phyloP scores from a whole-genome alignment of 1,140 invertebrate genomes.

The Cydia amplana region DNA sequence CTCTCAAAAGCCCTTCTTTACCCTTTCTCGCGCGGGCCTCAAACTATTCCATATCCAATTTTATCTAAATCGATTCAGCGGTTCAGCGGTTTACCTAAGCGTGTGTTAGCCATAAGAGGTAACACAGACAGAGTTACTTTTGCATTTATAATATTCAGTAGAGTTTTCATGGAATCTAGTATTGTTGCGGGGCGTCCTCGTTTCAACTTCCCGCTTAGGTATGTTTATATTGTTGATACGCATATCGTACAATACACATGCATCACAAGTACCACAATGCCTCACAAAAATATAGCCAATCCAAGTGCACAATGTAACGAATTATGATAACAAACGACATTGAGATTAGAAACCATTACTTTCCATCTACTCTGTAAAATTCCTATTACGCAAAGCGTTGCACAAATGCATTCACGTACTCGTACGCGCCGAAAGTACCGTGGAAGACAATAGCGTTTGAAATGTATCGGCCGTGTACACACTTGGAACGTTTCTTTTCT shows the following conservation, averaged over 20 bases:
- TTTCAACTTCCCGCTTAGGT: slow-evolving; percentile 6
- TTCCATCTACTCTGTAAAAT: slow-evolving; percentile 52
- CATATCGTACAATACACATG: not conserved
- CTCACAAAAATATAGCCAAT: slow-evolving; percentile 15
- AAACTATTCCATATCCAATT: no score
- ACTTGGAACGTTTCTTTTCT: not conserved
- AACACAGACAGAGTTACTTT: no score
- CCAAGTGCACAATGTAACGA: slow-evolving; percentile 41
- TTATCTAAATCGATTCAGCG: no score
- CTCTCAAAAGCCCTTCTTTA: no score
- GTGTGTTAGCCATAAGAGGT: no score
- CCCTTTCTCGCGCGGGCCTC: no score
- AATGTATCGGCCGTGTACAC: slow-evolving; percentile 38
- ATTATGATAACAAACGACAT: slow-evolving; percentile 55
- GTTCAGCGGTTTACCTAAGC: no score
- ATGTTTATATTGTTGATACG: not conserved
- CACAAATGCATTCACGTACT: slow-evolving; percentile 40
- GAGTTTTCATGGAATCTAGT: not conserved
- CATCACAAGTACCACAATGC: not conserved
- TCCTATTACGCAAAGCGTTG: slow-evolving; percentile 49
- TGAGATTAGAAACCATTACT: slow-evolving; percentile 63
- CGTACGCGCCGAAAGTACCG: not conserved
- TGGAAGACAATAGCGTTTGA: slow-evolving; percentile 42
- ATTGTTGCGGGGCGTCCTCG: not conserved
- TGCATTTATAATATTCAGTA: no score